Percentiles rank a stretch among this genome's conserved stretches.
These are phyloP conservation scores for Gadus chalcogrammus DNA, from an alignment of 2,113 vertebrate genomes.

Conservation along the genomic window DNA sequence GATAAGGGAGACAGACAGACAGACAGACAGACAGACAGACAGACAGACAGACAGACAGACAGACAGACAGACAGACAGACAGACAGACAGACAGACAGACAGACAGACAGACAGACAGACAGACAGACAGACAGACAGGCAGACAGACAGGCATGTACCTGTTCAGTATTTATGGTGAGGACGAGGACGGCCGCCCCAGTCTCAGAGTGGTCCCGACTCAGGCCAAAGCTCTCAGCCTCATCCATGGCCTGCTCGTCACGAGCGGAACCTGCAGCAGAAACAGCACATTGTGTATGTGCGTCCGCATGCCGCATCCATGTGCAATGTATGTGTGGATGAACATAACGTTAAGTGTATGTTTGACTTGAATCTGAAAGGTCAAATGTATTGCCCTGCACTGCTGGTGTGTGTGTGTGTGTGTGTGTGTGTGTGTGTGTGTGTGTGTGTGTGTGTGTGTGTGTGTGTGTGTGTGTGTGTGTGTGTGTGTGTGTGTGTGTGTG, in stretches of 20 bases:
- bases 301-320: too few relatives aligned
- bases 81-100: neutral
- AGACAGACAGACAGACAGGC: too few relatives aligned
- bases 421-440: neutral
- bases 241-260: slow-evolving; percentile 70
- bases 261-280: slow-evolving; percentile 62
- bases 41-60: too few relatives aligned
- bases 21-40: neutral
- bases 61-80: too few relatives aligned
- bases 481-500: slow-evolving; percentile 49
- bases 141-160: slow-evolving; percentile 10
- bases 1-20: too few relatives aligned
- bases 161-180: slow-evolving; percentile 46
- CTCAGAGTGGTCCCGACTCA: slow-evolving; percentile 45
- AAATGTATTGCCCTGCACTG: too few relatives aligned
- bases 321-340: neutral
- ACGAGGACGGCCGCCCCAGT: slow-evolving; percentile 45
- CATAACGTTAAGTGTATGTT: too few relatives aligned
- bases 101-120: neutral
- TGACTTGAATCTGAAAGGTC: too few relatives aligned
- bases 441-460: neutral
- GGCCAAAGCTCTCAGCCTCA: slow-evolving; percentile 73
- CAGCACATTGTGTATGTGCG: too few relatives aligned
- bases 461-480: slow-evolving; percentile 73
- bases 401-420: too few relatives aligned